A percentile compares a stretch with the other conserved stretches of the same genome.
Evolutionary conservation across 1,140 invertebrate species (phyloP).

Genomic region (Platorchestia sp.): DNA sequence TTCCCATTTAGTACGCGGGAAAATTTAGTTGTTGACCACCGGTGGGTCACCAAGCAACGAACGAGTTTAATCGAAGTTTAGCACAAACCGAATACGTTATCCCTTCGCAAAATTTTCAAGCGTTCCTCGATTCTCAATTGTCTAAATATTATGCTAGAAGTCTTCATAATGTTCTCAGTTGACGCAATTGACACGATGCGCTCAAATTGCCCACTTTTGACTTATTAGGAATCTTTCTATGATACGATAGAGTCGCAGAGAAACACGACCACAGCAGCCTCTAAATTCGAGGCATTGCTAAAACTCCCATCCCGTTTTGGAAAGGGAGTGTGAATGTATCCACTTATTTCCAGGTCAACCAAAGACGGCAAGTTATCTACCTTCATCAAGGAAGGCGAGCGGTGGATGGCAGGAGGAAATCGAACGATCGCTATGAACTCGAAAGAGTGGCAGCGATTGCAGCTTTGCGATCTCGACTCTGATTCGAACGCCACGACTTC

Average conservation of each 20-base stretch:
- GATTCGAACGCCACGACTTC: neutral
- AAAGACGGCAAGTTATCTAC: neutral
- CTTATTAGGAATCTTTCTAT: neutral
- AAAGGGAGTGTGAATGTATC: neutral
- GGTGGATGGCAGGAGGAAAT: neutral
- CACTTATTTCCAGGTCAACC: neutral
- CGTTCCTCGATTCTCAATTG: too few relatives aligned
- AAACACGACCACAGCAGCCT: neutral
- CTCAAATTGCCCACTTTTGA: neutral
- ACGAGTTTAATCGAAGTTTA: neutral
- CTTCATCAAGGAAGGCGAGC: neutral
- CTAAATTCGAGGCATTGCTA: neutral
- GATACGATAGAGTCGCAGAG: neutral
- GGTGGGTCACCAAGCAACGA: too few relatives aligned
- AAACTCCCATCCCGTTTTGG: neutral
- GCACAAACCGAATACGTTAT: neutral
- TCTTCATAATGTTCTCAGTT: neutral
- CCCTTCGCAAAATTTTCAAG: neutral
- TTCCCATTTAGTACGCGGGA: too few relatives aligned
- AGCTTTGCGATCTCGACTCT: neutral
- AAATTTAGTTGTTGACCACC: too few relatives aligned
- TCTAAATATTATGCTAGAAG: neutral
- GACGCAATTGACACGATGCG: neutral
- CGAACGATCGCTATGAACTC: neutral
- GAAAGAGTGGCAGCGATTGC: neutral